A percentile compares a stretch with the other conserved stretches of the same genome.
phyloP scores from a whole-genome alignment of 2,888 invertebrate genomes.

The Tetranychus truncatus region DNA sequence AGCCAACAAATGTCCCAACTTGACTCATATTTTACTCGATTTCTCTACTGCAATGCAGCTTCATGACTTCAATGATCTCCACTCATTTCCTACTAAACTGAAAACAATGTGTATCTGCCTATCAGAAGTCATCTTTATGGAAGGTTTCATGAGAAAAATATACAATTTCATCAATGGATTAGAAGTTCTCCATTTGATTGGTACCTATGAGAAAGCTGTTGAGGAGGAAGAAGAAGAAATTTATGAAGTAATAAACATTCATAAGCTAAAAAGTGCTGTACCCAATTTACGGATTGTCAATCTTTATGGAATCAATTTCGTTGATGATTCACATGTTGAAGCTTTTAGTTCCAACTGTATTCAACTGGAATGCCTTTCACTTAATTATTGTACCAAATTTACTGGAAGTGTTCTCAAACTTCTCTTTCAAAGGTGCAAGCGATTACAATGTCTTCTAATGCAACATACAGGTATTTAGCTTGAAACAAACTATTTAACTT shows the following conservation, averaged over 20 bases:
- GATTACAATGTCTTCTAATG: constrained; percentile 77
- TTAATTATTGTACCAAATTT: constrained; percentile 91
- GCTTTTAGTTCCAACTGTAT: constrained; percentile 73
- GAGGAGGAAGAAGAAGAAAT: constrained; percentile 99
- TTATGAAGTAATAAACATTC: constrained; percentile 95
- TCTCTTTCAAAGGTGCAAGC: constrained; percentile 73
- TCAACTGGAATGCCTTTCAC: constrained; percentile 84
- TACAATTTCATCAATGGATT: constrained; percentile 97
- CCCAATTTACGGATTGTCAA: constrained; percentile 94
- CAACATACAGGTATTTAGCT: constrained; percentile 68
- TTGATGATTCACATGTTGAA: constrained; percentile 96
- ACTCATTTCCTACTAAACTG: constrained; percentile 92
- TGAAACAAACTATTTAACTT: neutral
- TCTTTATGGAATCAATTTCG: constrained; percentile 91
- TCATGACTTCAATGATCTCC: constrained; percentile 96
- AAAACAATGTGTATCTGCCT: constrained; percentile 86
- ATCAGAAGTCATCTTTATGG: constrained; percentile 98
- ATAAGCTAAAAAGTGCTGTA: constrained; percentile 90
- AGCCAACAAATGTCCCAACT: constrained; percentile 81
- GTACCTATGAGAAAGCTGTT: constrained; percentile 74
- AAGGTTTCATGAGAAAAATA: constrained; percentile 98
- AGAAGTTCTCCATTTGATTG: constrained; percentile 88
- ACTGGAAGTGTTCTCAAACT: constrained; percentile 88
- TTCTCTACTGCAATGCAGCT: constrained; percentile 98
- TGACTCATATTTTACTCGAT: constrained; percentile 86